These are phyloP conservation scores for Stichodactyla mertensii DNA, from an alignment of 64 coral and sea anemone species.

Conservation along the genomic window DNA sequence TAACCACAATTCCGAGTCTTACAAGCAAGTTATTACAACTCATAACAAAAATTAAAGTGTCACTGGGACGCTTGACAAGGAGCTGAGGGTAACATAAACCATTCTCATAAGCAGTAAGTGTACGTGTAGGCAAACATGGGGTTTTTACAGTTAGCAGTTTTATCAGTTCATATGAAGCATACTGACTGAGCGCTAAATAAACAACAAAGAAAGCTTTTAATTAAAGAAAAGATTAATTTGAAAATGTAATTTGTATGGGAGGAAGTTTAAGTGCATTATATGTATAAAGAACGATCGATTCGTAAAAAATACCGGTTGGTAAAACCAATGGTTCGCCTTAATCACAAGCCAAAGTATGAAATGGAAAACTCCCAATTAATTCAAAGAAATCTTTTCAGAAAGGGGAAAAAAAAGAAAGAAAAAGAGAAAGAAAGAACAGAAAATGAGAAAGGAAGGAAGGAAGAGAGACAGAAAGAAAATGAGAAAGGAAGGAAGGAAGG, in stretches of 20 bases:
- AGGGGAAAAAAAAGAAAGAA: too few species aligned
- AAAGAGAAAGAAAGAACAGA: too few species aligned
- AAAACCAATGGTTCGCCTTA: too few species aligned
- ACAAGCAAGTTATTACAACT: not conserved
- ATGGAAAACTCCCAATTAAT: too few species aligned
- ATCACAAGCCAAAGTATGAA: too few species aligned
- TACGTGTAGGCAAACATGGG: not conserved
- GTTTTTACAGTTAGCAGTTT: not conserved
- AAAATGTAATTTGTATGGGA: not conserved
- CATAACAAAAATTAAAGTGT: not conserved
- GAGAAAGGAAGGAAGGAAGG: too few species aligned
- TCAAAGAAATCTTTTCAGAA: too few species aligned
- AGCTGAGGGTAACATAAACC: not conserved
- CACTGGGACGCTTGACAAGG: not conserved
- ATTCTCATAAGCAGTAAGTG: not conserved
- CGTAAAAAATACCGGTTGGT: too few species aligned
- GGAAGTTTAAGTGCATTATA: not conserved
- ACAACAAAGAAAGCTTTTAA: not conserved
- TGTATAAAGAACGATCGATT: not conserved
- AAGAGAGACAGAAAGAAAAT: too few species aligned
- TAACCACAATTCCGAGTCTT: not conserved
- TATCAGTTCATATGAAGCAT: not conserved
- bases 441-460: too few species aligned
- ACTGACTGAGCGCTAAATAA: not conserved
- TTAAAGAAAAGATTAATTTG: not conserved